Evolutionary conservation across 2,888 invertebrate species (phyloP).

Genomic region (Linnaemya tessellans): DNA sequence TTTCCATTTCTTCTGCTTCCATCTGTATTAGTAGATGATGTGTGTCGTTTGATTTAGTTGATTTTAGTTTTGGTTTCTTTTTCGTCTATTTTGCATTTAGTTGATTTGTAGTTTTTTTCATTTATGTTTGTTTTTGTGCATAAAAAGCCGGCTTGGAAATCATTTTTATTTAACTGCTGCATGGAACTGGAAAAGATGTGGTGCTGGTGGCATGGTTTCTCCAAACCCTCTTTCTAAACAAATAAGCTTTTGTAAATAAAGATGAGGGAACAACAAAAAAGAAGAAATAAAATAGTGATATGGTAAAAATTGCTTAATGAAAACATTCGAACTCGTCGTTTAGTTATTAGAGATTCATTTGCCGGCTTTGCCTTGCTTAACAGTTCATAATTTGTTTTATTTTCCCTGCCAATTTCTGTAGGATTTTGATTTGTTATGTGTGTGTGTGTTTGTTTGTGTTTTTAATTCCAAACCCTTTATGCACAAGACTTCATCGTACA

Average conservation of each 20-base stretch:
- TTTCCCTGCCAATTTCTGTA: slow-evolving; percentile 2
- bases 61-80: slow-evolving; percentile 50
- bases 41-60: slow-evolving; percentile 65
- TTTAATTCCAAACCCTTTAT: slow-evolving; percentile 40
- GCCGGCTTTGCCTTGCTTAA: slow-evolving; percentile 35
- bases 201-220: not conserved
- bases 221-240: slow-evolving; percentile 34
- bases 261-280: slow-evolving; percentile 2
- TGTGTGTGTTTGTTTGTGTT: slow-evolving; percentile 17
- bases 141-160: slow-evolving; percentile 37
- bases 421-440: no score
- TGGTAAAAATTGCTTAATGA: slow-evolving; percentile 63
- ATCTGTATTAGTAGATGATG: slow-evolving; percentile 53
- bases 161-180: slow-evolving; percentile 39
- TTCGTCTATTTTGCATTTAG: slow-evolving; percentile 11
- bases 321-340: slow-evolving; percentile 56
- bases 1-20: not conserved
- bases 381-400: slow-evolving; percentile 65
- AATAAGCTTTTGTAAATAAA: slow-evolving; percentile 32
- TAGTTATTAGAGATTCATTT: slow-evolving; percentile 31
- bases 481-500: not conserved
- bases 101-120: not conserved
- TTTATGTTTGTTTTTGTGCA: no score
- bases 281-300: slow-evolving; percentile 26
- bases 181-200: not conserved